Conservation (phyloP, 2,888 invertebrate species). For the Hypsopygia costalis region DNA sequence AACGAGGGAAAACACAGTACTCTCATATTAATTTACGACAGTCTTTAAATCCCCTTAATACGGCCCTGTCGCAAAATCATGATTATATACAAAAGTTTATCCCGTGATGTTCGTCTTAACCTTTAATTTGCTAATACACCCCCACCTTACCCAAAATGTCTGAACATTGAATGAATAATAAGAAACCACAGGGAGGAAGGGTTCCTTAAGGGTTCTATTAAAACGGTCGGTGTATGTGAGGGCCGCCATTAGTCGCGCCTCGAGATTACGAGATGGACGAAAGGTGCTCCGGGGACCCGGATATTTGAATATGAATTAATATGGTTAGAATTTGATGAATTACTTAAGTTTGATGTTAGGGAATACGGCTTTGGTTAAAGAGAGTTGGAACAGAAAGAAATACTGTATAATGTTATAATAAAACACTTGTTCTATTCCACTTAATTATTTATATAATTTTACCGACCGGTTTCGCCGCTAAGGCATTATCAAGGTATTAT, state of each 20-base stretch:
- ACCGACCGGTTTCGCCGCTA: too few species aligned
- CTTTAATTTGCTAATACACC: neutral
- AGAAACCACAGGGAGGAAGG: neutral
- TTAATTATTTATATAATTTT: too few species aligned
- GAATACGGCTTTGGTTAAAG: too few species aligned
- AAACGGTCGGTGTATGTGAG: neutral
- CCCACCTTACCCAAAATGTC: neutral
- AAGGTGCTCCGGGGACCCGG: conserved; percentile 18
- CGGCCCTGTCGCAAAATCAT: too few species aligned
- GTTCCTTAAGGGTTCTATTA: neutral
- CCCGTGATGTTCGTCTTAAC: neutral
- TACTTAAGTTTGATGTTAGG: neutral
- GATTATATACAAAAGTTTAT: too few species aligned
- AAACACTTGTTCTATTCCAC: too few species aligned
- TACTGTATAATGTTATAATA: too few species aligned
- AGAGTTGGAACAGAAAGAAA: too few species aligned
- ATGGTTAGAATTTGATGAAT: neutral
- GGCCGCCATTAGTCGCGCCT: conserved; percentile 3
- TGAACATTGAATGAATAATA: neutral
- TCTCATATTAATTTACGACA: too few species aligned
- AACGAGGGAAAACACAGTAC: too few species aligned
- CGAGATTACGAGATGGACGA: conserved; percentile 3
- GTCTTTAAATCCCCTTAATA: too few species aligned
- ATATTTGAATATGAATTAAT: conserved; percentile 33
- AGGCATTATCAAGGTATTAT: too few species aligned